Evolutionary conservation across 1,140 invertebrate genomes (phyloP).

Genomic region (Eufriesea mexicana): DNA sequence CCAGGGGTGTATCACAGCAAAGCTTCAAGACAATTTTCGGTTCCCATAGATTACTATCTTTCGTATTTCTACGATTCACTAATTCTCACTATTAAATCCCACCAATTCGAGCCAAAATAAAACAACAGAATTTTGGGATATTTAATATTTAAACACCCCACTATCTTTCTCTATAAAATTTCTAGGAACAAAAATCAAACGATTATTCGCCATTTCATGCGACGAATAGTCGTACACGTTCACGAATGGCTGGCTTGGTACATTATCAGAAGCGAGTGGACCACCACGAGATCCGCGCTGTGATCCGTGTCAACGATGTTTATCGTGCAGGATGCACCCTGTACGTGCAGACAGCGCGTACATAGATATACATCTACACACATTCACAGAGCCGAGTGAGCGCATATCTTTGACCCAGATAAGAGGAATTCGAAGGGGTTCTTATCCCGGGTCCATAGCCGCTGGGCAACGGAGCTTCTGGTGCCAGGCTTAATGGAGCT

Average conservation of each 20-base stretch:
- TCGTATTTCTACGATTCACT: no score
- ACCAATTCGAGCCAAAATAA: no score
- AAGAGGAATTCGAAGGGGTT: conserved; percentile 66
- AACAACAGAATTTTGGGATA: no score
- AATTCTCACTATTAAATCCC: no score
- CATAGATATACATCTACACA: not conserved
- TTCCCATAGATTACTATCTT: no score
- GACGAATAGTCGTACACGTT: no score
- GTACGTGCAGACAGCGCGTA: not conserved
- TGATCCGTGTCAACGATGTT: conserved; percentile 65
- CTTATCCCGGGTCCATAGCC: conserved; percentile 60
- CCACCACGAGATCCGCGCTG: conserved; percentile 23
- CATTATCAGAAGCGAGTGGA: conserved; percentile 20
- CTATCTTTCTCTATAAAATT: no score
- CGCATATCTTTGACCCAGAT: conserved; percentile 69
- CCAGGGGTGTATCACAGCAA: no score
- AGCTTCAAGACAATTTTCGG: no score
- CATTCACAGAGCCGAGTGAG: not conserved
- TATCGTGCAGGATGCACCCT: conserved; percentile 45
- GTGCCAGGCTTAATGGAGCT: conserved; percentile 65
- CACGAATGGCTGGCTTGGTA: not conserved
- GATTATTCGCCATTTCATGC: no score
- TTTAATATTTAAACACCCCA: not conserved
- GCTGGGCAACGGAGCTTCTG: conserved; percentile 40
- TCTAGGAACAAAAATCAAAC: no score